phyloP scores from a whole-genome alignment of 2,113 vertebrate genomes.

The Malaclemys terrapin region DNA sequence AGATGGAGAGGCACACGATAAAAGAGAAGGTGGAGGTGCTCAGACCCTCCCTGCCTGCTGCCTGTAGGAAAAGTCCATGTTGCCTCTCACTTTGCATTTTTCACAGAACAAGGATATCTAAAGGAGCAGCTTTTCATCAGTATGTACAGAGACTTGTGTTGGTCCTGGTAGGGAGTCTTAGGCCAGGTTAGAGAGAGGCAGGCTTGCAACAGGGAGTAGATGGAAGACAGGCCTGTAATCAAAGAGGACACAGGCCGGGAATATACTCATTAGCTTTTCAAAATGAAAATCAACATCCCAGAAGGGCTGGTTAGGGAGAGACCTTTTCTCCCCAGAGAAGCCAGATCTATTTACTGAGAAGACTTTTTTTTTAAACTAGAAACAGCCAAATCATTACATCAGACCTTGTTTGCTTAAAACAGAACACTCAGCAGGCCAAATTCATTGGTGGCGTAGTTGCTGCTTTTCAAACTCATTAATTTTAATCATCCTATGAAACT shows the following conservation, averaged over 20 bases:
- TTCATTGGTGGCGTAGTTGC: background rate
- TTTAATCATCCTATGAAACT: background rate
- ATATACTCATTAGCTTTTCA: background rate
- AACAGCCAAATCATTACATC: background rate
- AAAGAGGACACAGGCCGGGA: background rate
- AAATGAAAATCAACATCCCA: fast-evolving
- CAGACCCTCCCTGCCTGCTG: background rate
- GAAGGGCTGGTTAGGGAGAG: background rate
- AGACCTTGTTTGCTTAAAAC: background rate
- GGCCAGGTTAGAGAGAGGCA: background rate
- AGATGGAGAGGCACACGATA: background rate
- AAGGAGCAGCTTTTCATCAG: background rate
- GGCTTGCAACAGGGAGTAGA: fast-evolving
- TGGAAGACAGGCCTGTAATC: background rate
- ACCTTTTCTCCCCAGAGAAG: background rate
- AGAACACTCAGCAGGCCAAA: background rate
- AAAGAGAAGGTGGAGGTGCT: background rate
- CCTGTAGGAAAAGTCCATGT: background rate
- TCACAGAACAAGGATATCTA: background rate
- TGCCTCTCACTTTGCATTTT: background rate
- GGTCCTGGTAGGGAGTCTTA: background rate
- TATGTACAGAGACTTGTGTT: fast-evolving
- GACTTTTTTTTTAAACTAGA: background rate
- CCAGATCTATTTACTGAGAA: background rate
- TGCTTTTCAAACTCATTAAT: background rate